These are phyloP conservation scores for Malthinus flaveolus DNA, from an alignment of 2,888 invertebrate genomes.

Conservation along the genomic window DNA sequence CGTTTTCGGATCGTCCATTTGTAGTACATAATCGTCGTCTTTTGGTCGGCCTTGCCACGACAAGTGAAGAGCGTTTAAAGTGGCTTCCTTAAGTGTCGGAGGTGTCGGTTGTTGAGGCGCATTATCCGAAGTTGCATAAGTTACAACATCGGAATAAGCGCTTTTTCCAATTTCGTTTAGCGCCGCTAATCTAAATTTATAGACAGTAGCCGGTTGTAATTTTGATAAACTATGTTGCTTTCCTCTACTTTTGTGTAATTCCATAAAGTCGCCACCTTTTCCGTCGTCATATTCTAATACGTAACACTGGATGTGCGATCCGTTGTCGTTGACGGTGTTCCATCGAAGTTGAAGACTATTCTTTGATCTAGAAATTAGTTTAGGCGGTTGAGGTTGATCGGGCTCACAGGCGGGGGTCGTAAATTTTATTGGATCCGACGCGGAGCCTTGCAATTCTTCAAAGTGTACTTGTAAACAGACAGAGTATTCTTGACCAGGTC, in stretches of 20 bases:
- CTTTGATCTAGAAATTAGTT: conserved; percentile 71
- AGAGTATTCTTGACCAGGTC: conserved; percentile 86
- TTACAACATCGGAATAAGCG: conserved; percentile 69
- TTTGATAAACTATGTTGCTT: conserved; percentile 77
- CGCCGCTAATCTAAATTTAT: conserved; percentile 82
- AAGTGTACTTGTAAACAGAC: conserved; percentile 79
- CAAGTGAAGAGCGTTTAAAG: conserved; percentile 67
- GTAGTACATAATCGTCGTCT: conserved; percentile 81
- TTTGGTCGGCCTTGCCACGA: conserved; percentile 75
- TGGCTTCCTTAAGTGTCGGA: conserved; percentile 69
- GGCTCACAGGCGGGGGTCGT: conserved; percentile 82
- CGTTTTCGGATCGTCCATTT: conserved; percentile 66
- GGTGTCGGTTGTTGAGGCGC: conserved; percentile 78
- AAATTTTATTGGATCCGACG: conserved; percentile 79
- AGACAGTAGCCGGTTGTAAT: conserved; percentile 77
- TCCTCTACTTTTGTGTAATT: conserved; percentile 72
- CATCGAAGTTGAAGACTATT: conserved; percentile 72
- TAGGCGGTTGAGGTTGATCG: conserved; percentile 72
- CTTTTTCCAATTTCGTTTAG: conserved; percentile 80
- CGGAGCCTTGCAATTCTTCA: conserved; percentile 73
- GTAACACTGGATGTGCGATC: conserved; percentile 76
- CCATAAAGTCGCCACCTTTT: conserved; percentile 68
- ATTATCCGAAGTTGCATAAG: conserved; percentile 76
- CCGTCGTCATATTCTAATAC: conserved; percentile 78
- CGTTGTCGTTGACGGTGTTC: conserved; percentile 77